Percentiles rank a stretch among this genome's conserved stretches.
Evolutionary conservation across 2,113 vertebrate species (phyloP).

Genomic region (Cairina moschata): DNA sequence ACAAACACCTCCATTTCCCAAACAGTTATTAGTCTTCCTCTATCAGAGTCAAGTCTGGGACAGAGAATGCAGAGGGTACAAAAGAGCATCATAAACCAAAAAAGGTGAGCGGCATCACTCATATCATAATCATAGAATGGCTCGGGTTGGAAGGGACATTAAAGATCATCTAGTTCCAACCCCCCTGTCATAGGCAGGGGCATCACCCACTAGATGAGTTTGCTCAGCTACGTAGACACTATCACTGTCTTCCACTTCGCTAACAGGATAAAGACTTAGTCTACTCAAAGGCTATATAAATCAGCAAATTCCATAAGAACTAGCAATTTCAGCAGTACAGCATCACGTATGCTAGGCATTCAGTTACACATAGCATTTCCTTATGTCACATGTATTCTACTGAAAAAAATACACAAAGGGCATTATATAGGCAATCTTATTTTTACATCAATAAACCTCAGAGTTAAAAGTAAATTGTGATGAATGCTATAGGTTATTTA

Average conservation of each 20-base stretch:
- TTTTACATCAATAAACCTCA: neutral
- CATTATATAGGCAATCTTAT: neutral
- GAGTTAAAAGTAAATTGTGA: neutral
- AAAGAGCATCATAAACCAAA: neutral
- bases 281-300: neutral
- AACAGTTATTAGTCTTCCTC: neutral
- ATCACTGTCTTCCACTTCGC: fast-evolving
- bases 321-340: neutral
- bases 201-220: too few species aligned
- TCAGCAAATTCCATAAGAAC: neutral
- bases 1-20: neutral
- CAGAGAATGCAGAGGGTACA: neutral
- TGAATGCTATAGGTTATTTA: neutral
- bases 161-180: too few species aligned
- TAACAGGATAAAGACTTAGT: neutral
- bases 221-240: too few species aligned
- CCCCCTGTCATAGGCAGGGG: too few species aligned
- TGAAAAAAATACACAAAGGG: neutral
- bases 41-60: neutral
- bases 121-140: too few species aligned
- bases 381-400: neutral
- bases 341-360: neutral
- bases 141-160: too few species aligned
- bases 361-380: neutral
- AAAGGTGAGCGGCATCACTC: neutral